Evolutionary conservation across 2,888 invertebrate genomes (phyloP), one percentile per base, ranked within the genome.

Genomic region (Microdon myrmicae): DNA sequence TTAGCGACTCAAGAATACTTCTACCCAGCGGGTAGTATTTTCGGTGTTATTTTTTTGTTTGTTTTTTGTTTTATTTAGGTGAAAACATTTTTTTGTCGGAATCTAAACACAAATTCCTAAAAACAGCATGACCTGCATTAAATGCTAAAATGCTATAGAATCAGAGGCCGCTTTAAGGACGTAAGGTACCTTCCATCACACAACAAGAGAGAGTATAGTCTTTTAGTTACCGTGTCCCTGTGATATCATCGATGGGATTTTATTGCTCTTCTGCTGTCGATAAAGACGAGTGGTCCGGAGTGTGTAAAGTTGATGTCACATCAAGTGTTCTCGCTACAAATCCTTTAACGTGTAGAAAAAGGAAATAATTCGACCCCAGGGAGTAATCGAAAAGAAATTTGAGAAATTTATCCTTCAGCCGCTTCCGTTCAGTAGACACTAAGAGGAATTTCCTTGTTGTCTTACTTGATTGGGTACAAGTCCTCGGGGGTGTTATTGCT

Each of bases 291-390:
- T 8, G n/a, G 12, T 17, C n/a, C n/a, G n/a, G 25, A 12, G 44
- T 43, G 38, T 37, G 48, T 38, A 16, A 43, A 28, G 32, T 48
- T 49, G 43, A 55, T 55, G 60, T 55, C 49, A 39, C 44, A 55
- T 61, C 56, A 47, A 54, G 58, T 53, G 43, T 51, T 64, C 58
- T 58, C 31, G 58, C 53, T 25, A 59, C 48, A 48, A 66, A 66
- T 66, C 66, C 66, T 66, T 66, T 66, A 54, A 59, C 66, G 28
- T 19, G 31, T 17, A 45, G 20, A 22, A 8, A 74, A 72, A 73
- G 75, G 72, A 76, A 75, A 76, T 77, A 77, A 77, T 78, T 76
- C 73, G 70, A 76, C 77, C 77, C 77, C 72, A 71, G 77, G 78
- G 77, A 73, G 76, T 78, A 77, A 77, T 77, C 77, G 78, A 74